Base-by-base conservation (phyloP, 2,888 invertebrate genomes). In the Temnothorax ravouxi region DNA sequence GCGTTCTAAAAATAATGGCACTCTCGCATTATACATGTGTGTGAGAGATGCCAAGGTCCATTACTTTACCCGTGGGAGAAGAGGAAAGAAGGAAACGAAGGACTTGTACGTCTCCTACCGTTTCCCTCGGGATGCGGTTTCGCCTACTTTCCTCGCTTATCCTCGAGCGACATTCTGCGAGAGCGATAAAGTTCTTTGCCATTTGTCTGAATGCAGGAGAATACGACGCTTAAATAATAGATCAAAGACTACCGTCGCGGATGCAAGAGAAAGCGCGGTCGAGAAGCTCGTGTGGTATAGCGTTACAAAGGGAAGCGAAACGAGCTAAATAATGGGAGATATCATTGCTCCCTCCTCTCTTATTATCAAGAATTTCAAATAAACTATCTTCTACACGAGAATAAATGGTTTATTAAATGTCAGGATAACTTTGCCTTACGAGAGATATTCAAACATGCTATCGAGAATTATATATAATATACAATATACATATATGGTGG, bases 1-100 rank as follows among this genome's bases (percentile, higher is more conserved):
- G 50, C 64, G 75, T 84, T 86, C 86, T 83, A 87, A 87, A 86
- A 86, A 88, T 84, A 87, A 87, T 86, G 64, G 47, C 54, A 84
- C 66, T 80, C 62, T 25, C 54, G 59, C 77, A 69, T 64, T 80
- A 69, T 64, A 69, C 29, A 74, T 76, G 61, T 41, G 67, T 72
- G 72, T 76, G 56, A 75, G 67, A 83, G 83, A 61, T 84, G 77
- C 77, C 83, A 87, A 87, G 84, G 77, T 84, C 80, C 80, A 85
- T 87, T 84, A 85, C 76, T 84, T 64, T 56, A 47, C 41, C 25
- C 29, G 38, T 29, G 71, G 56, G n/a, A 44, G 56, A 15, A 44
- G 41, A 29, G 52, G 13, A n/a, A 29, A 25, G 38, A 13, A 47
- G 44, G 38, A 21, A 64, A 15, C 21, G 15, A 62, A 41, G 44